Evolutionary conservation across 2,888 invertebrate genomes (phyloP).

Genomic region (Troides helena): DNA sequence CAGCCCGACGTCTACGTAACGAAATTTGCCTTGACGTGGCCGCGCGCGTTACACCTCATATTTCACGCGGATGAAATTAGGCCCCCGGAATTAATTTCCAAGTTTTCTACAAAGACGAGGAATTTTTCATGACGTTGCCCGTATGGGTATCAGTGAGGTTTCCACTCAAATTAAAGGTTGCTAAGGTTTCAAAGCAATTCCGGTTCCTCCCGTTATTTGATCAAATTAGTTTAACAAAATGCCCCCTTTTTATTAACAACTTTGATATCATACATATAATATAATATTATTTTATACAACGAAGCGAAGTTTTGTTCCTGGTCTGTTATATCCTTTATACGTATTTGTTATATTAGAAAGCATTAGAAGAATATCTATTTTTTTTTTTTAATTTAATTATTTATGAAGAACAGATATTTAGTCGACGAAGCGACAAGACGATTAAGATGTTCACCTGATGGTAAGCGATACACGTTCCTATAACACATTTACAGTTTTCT

Average conservation of each 20-base stretch:
- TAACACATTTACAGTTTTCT: too few species aligned
- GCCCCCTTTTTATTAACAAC: not conserved
- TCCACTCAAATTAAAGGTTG: slow-evolving; percentile 57
- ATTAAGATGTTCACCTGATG: too few species aligned
- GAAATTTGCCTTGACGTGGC: slow-evolving; percentile 71
- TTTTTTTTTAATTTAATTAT: too few species aligned
- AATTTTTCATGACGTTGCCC: slow-evolving; percentile 54
- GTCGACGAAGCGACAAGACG: too few species aligned
- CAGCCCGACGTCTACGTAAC: slow-evolving; percentile 77
- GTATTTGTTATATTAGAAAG: too few species aligned
- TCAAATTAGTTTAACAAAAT: slow-evolving; percentile 23
- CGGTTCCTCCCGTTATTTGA: slow-evolving; percentile 18
- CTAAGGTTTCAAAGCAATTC: slow-evolving; percentile 55
- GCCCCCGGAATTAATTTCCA: slow-evolving; percentile 74
- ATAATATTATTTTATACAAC: not conserved
- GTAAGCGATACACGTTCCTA: too few species aligned
- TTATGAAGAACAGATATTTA: too few species aligned
- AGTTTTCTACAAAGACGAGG: slow-evolving; percentile 72
- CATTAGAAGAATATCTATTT: too few species aligned
- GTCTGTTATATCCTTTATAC: too few species aligned
- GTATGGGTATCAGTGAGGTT: slow-evolving; percentile 49
- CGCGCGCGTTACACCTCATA: slow-evolving; percentile 69
- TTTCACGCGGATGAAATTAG: slow-evolving; percentile 75
- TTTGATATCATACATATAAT: not conserved
- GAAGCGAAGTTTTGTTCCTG: not conserved